Evolutionary conservation across 2,888 invertebrate species (phyloP), one percentile per base, ranked within the genome.

Genomic region (Rhagophthalmus giganteus): DNA sequence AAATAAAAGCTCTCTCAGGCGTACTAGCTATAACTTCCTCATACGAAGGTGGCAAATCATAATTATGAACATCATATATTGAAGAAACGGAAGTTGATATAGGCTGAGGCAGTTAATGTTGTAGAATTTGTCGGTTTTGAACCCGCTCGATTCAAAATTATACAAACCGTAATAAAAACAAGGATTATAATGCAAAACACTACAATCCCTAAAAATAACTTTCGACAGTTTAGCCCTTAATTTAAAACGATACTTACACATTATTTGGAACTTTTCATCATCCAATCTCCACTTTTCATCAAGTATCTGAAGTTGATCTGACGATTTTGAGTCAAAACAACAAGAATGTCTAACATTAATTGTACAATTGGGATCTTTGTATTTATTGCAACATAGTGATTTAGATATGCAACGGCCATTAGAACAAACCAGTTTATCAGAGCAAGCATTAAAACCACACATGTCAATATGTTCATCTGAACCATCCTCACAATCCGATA

Each of bases 351-450:
- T 8, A 3, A 30, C 11, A 20, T 20, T 20, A 20, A 20, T 20
- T 30, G 10, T 30, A 10, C 30, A 30, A 30, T 7, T 9, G 9
- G 27, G n/a, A 27, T 30, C 11, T 30, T 30, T 12, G 12, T 2
- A n/a, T 33, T 33, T 14, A 34, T 24, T 5, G 20, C 34, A 34
- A n/a, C 34, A 34, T 1, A 11, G 3, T 2, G 34, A 34, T 16
- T 34, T 11, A 2, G 9, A 20, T 10, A 34, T 20, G 20, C 34
- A 34, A 2, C 34, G 34, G 7, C 34, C 34, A 9, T 20, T 7
- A 3, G 34, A 34, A 11, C 34, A 34, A 1, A 2, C n/a, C 10
- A 4, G n/a, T 34, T 34, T 34, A 16, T 7, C 20, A 20, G 14
- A 2, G 2, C 8, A 16, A 2, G n/a, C 14, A 14, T 1, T n/a